Conservation (phyloP, 2,888 invertebrate species). For the Sesia apiformis region DNA sequence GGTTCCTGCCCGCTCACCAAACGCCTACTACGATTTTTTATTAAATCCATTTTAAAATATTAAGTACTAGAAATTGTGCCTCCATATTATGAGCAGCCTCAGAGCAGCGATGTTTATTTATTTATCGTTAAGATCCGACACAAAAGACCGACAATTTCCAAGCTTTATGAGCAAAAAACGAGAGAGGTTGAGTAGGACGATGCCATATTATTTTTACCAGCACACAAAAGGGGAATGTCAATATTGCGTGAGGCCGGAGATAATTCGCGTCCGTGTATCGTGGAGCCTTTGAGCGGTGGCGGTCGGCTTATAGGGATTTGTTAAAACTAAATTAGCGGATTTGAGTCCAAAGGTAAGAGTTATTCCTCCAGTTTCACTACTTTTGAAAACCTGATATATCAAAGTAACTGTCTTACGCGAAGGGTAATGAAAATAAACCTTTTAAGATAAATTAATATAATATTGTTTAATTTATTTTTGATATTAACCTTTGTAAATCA, state of each 20-base stretch:
- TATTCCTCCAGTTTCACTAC: too few species aligned
- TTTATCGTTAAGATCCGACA: neutral
- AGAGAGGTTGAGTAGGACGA: slow-evolving; percentile 25
- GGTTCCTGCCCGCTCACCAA: slow-evolving; percentile 30
- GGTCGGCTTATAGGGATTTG: neutral
- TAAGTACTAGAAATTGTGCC: too few species aligned
- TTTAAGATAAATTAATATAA: too few species aligned
- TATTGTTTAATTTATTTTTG: too few species aligned
- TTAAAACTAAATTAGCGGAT: neutral
- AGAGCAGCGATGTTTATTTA: neutral
- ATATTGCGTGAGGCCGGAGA: slow-evolving; percentile 32
- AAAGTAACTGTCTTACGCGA: too few species aligned
- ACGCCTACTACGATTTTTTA: slow-evolving; percentile 20
- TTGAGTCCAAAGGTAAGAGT: neutral
- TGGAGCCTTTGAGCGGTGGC: neutral
- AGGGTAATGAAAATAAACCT: too few species aligned
- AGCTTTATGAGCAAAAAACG: slow-evolving; percentile 31
- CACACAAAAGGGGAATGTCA: slow-evolving; percentile 37
- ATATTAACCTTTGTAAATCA: too few species aligned
- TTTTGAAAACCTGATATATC: too few species aligned
- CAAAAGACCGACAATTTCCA: slow-evolving; percentile 8
- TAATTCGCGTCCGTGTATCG: slow-evolving; percentile 23
- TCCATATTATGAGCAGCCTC: too few species aligned
- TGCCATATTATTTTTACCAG: slow-evolving; percentile 28
- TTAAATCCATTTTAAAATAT: too few species aligned